phyloP scores from a whole-genome alignment of 2,888 invertebrate species.

The Glaucopsyche alexis region DNA sequence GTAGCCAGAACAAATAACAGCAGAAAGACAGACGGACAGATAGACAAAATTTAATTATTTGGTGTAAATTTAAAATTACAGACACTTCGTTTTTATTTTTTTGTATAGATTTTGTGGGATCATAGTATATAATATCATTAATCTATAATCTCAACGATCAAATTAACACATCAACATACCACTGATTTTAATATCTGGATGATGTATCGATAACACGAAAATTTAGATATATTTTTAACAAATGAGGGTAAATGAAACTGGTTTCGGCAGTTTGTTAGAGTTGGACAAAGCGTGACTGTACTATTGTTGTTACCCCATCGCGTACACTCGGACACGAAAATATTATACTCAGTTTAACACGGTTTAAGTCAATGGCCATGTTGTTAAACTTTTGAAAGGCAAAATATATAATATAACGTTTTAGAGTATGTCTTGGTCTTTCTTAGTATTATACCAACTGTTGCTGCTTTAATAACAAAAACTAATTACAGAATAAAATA shows the following conservation, averaged over 20 bases:
- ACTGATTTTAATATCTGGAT: not conserved
- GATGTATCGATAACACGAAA: not conserved
- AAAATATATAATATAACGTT: too few species aligned
- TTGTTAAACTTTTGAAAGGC: not conserved
- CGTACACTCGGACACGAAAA: not conserved
- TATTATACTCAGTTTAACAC: not conserved
- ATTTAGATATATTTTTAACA: not conserved
- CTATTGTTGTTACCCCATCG: conserved; percentile 9
- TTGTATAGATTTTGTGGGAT: too few species aligned
- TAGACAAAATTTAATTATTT: too few species aligned
- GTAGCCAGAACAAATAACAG: too few species aligned
- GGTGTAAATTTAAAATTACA: too few species aligned
- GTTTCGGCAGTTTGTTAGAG: conserved; percentile 1
- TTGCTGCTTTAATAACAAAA: too few species aligned
- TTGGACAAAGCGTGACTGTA: conserved; percentile 8
- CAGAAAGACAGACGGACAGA: too few species aligned
- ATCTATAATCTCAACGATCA: not conserved
- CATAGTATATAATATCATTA: not conserved
- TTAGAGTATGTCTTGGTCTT: too few species aligned
- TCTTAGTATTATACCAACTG: too few species aligned
- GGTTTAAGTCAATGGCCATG: not conserved
- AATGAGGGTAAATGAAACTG: conserved; percentile 11
- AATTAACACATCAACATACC: not conserved
- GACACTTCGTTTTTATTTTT: too few species aligned
- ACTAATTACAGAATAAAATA: too few species aligned